Conservation (phyloP, 2,888 invertebrate genomes). For the Polydrusus pterygomalis region DNA sequence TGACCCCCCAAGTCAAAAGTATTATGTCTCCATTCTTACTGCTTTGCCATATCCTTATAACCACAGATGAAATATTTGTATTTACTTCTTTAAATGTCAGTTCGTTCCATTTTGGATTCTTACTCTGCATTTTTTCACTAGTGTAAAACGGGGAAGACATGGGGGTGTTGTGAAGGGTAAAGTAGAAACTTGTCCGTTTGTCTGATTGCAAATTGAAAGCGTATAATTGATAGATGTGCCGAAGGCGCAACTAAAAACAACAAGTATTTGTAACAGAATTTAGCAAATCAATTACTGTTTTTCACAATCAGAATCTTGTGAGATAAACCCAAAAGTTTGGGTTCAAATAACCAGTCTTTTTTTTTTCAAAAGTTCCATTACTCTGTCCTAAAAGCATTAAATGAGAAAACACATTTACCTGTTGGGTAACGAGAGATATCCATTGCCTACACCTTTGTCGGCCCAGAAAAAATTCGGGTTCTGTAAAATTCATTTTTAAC, state of each 20-base stretch:
- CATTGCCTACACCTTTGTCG: slow-evolving; percentile 84
- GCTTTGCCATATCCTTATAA: slow-evolving; percentile 73
- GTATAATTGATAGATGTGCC: slow-evolving; percentile 86
- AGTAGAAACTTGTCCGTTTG: slow-evolving; percentile 80
- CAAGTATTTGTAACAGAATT: background rate
- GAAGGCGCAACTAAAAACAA: slow-evolving; percentile 79
- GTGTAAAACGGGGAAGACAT: slow-evolving; percentile 91
- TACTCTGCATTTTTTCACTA: slow-evolving; percentile 83
- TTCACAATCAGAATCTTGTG: too few relatives aligned
- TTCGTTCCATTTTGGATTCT: slow-evolving; percentile 88
- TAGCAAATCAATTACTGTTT: too few relatives aligned
- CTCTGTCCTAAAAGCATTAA: too few relatives aligned
- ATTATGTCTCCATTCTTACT: slow-evolving; percentile 73
- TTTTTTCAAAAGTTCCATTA: too few relatives aligned
- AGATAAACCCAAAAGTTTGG: too few relatives aligned
- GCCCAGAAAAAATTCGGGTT: slow-evolving; percentile 73
- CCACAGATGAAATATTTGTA: slow-evolving; percentile 72
- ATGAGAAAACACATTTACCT: slow-evolving; percentile 72
- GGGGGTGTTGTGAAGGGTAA: slow-evolving; percentile 86
- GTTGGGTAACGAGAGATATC: slow-evolving; percentile 89
- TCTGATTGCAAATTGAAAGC: slow-evolving; percentile 76
- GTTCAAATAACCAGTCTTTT: too few relatives aligned
- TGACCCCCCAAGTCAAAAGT: slow-evolving; percentile 88
- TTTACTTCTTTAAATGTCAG: slow-evolving; percentile 77
- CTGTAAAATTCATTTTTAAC: slow-evolving; percentile 67